Conservation (phyloP, 2,113 vertebrate genomes). For the Engystomops pustulosus region DNA sequence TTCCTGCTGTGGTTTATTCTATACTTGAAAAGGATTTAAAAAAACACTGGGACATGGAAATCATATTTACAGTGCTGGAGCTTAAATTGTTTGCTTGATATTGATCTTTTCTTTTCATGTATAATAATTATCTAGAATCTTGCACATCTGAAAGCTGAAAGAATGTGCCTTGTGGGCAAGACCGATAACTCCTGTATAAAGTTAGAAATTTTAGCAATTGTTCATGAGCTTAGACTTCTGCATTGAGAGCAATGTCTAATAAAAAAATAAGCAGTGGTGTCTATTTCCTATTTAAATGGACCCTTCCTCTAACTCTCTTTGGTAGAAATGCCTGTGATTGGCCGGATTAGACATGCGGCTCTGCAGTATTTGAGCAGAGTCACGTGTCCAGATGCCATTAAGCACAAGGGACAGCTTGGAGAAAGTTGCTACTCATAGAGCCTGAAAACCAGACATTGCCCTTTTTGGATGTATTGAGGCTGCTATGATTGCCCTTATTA, state of each 20-base stretch:
- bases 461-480: too few relatives aligned
- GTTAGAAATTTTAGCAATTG: slow-evolving; percentile 33
- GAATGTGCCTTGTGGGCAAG: slow-evolving; percentile 37
- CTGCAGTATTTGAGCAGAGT: too few relatives aligned
- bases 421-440: too few relatives aligned
- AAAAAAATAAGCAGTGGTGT: slow-evolving; percentile 7
- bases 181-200: slow-evolving; percentile 24
- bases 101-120: slow-evolving; percentile 54
- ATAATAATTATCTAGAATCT: slow-evolving; percentile 49
- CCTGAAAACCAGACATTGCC: too few relatives aligned
- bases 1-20: slow-evolving; percentile 60
- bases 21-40: slow-evolving; percentile 50
- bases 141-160: slow-evolving; percentile 41
- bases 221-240: slow-evolving; percentile 40
- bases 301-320: too few relatives aligned
- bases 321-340: too few relatives aligned
- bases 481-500: too few relatives aligned
- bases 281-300: neutral
- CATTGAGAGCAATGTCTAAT: slow-evolving; percentile 10
- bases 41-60: slow-evolving; percentile 57
- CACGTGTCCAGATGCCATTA: too few relatives aligned
- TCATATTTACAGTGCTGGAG: slow-evolving; percentile 52
- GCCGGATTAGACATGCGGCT: too few relatives aligned
- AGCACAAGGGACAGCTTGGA: too few relatives aligned
- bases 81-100: slow-evolving; percentile 61